Conservation (phyloP, 2,888 invertebrate species). For the Zygogramma bicolorata region DNA sequence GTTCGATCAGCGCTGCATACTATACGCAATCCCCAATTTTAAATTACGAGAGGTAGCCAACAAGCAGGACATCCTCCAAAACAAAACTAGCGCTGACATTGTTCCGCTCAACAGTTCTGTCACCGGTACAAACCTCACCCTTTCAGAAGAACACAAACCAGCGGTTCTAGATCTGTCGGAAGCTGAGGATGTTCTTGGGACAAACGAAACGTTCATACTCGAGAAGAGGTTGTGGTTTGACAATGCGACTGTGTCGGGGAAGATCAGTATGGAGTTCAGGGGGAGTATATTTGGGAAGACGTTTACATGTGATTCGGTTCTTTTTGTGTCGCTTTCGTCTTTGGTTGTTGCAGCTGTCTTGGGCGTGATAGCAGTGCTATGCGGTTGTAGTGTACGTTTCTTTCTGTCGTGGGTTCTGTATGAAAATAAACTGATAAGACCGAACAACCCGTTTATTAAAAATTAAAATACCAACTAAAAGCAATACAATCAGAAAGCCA, state of each 20-base stretch:
- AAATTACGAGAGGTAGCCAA: slow-evolving; percentile 14
- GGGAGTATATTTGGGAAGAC: slow-evolving; percentile 26
- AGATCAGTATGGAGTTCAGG: slow-evolving; percentile 17
- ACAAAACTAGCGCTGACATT: not conserved
- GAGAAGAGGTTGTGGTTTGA: slow-evolving; percentile 22
- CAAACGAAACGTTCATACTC: not conserved
- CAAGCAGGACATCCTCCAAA: too few species aligned
- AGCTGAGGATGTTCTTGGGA: not conserved
- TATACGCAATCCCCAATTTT: slow-evolving; percentile 42
- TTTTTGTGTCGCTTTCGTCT: slow-evolving; percentile 53
- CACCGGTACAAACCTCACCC: too few species aligned
- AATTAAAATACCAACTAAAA: too few species aligned
- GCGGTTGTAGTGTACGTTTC: too few species aligned
- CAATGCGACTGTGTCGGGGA: slow-evolving; percentile 24
- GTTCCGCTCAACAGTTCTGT: too few species aligned
- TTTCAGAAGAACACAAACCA: not conserved
- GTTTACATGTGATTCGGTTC: slow-evolving; percentile 51
- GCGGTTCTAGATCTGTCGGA: not conserved
- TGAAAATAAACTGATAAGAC: too few species aligned
- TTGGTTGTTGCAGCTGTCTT: slow-evolving; percentile 55
- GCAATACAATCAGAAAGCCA: too few species aligned
- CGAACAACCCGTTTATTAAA: too few species aligned
- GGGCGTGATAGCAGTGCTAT: slow-evolving; percentile 39
- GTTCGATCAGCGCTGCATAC: slow-evolving; percentile 55
- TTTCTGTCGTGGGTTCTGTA: too few species aligned